Percentiles rank a stretch among this genome's conserved stretches.
Evolutionary conservation across 2,797 vertebrate genomes (phyloP).

Genomic region (Sebastes aleutianus): DNA sequence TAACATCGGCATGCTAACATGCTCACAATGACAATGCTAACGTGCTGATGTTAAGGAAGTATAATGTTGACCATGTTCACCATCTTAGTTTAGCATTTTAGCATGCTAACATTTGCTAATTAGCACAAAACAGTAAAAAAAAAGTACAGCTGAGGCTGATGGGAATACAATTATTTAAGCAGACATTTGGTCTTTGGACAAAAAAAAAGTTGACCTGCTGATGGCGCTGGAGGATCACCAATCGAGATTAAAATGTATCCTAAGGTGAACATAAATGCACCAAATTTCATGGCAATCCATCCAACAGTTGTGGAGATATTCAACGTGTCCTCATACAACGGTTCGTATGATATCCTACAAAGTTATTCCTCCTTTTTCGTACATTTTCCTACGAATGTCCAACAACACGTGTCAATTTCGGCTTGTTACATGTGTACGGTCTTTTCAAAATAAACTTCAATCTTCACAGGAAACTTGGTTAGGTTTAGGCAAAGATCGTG

Average conservation of each 20-base stretch:
- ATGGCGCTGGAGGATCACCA: background rate
- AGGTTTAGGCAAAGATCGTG: no score
- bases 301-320: background rate
- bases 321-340: no score
- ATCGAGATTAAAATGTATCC: no score
- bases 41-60: background rate
- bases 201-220: background rate
- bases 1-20: no score
- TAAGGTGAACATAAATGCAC: background rate
- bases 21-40: background rate
- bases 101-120: no score
- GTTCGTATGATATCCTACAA: no score
- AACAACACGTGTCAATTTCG: no score
- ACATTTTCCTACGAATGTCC: no score
- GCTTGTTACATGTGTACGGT: no score
- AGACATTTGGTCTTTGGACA: background rate
- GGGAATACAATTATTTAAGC: background rate
- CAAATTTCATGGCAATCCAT: background rate
- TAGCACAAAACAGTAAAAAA: background rate
- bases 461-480: no score
- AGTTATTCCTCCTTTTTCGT: no score
- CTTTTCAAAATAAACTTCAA: no score
- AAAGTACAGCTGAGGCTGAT: background rate
- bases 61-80: background rate
- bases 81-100: background rate